A percentile compares a stretch with the other conserved stretches of the same genome.
These are phyloP conservation scores for Leptoteleia sp. DNA, from an alignment of 1,140 invertebrate genomes.

Conservation along the genomic window DNA sequence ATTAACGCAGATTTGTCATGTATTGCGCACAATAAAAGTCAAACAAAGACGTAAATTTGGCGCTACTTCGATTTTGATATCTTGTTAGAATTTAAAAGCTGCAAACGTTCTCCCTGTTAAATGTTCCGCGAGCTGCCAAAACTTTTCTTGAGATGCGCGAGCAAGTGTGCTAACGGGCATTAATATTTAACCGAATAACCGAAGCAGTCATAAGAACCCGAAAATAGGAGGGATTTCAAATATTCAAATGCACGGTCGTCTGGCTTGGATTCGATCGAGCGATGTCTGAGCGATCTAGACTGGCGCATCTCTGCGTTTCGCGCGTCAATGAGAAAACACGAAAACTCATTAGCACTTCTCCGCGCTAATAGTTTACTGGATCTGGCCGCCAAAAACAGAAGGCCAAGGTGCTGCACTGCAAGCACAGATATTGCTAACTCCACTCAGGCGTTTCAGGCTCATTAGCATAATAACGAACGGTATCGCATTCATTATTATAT, in stretches of 20 bases:
- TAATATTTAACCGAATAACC: constrained; percentile 41
- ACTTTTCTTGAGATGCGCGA: constrained; percentile 18
- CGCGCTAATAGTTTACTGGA: constrained; percentile 47
- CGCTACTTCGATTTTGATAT: constrained; percentile 10
- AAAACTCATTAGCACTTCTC: constrained; percentile 55
- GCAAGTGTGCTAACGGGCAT: constrained; percentile 13
- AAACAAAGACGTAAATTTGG: too few relatives aligned
- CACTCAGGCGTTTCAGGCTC: constrained; percentile 28
- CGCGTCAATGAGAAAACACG: constrained; percentile 53
- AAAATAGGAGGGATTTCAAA: constrained; percentile 33
- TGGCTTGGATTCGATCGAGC: constrained; percentile 37
- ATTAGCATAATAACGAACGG: constrained; percentile 39
- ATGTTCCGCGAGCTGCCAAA: constrained; percentile 27
- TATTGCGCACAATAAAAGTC: too few relatives aligned
- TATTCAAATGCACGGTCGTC: constrained; percentile 42
- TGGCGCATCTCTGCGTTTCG: constrained; percentile 22
- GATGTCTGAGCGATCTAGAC: not conserved
- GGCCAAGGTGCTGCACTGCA: constrained; percentile 2
- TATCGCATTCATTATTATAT: constrained; percentile 44
- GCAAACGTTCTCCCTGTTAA: constrained; percentile 4
- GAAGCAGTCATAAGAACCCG: too few relatives aligned
- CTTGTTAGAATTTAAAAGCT: constrained; percentile 12
- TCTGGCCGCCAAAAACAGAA: constrained; percentile 34
- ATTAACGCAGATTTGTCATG: too few relatives aligned
- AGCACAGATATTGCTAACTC: constrained; percentile 17